Evolutionary conservation across 2,113 vertebrate species (phyloP).

Genomic region (Acanthochromis polyacanthus): DNA sequence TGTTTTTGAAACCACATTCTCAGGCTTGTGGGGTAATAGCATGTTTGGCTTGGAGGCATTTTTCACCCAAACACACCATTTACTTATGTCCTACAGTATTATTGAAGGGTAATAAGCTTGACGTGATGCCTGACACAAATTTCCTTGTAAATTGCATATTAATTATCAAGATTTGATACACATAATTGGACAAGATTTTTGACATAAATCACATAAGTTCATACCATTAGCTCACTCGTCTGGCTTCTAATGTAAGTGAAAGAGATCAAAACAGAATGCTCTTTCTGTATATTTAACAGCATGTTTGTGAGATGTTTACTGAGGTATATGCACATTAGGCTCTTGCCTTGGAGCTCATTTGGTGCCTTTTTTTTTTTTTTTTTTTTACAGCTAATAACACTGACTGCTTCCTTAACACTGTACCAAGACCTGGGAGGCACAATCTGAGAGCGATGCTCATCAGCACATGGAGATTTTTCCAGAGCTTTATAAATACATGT

Average conservation of each 20-base stretch:
- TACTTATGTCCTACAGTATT: conserved; percentile 3
- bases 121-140: conserved; percentile 18
- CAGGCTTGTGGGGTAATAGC: conserved; percentile 24
- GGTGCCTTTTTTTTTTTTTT: neutral
- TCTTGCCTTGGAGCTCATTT: neutral
- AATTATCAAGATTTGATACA: neutral
- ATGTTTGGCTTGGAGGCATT: conserved; percentile 52
- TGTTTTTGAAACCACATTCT: conserved; percentile 35
- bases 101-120: conserved; percentile 26
- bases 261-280: conserved; percentile 12
- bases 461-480: too few relatives aligned
- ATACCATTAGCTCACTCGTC: conserved; percentile 13
- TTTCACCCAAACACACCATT: conserved; percentile 19
- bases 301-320: conserved; percentile 3
- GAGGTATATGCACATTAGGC: neutral
- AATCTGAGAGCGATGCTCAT: neutral
- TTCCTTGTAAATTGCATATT: conserved; percentile 22
- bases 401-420: conserved; percentile 9
- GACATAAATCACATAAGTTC: neutral
- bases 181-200: conserved; percentile 15
- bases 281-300: conserved; percentile 4
- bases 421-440: conserved; percentile 1
- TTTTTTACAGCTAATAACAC: conserved; percentile 22
- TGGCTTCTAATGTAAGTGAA: conserved; percentile 25
- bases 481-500: neutral